phyloP scores from a whole-genome alignment of 2,113 vertebrate genomes.

The Tetrao urogallus region DNA sequence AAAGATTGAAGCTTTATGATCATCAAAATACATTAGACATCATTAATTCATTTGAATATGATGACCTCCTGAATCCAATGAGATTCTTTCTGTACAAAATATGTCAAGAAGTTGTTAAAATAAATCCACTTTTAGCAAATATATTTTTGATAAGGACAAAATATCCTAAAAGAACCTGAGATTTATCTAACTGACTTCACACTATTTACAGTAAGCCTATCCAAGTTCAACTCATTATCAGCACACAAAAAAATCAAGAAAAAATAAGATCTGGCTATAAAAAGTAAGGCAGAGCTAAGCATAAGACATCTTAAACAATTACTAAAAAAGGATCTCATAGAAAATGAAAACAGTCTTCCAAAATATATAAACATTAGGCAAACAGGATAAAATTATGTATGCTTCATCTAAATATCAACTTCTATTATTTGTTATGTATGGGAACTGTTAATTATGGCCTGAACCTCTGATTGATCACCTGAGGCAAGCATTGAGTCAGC shows the following conservation, averaged over 20 bases:
- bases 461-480: too few species aligned
- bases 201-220: not conserved
- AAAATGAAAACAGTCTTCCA: not conserved
- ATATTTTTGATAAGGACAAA: not conserved
- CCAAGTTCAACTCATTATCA: not conserved
- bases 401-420: not conserved
- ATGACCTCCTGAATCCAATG: not conserved
- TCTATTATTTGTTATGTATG: not conserved
- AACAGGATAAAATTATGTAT: not conserved
- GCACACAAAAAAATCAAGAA: not conserved
- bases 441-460: too few species aligned
- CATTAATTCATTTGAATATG: not conserved
- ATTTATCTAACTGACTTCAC: not conserved
- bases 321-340: not conserved
- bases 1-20: not conserved
- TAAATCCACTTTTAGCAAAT: not conserved
- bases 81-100: slow-evolving; percentile 5
- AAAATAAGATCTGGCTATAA: not conserved
- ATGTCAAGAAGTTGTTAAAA: not conserved
- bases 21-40: not conserved
- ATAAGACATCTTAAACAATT: not conserved
- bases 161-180: not conserved
- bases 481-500: too few species aligned
- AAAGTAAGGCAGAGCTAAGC: not conserved
- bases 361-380: not conserved